These are phyloP conservation scores for Nansenia antarctica DNA, from an alignment of 2,113 vertebrate species.

Conservation along the genomic window DNA sequence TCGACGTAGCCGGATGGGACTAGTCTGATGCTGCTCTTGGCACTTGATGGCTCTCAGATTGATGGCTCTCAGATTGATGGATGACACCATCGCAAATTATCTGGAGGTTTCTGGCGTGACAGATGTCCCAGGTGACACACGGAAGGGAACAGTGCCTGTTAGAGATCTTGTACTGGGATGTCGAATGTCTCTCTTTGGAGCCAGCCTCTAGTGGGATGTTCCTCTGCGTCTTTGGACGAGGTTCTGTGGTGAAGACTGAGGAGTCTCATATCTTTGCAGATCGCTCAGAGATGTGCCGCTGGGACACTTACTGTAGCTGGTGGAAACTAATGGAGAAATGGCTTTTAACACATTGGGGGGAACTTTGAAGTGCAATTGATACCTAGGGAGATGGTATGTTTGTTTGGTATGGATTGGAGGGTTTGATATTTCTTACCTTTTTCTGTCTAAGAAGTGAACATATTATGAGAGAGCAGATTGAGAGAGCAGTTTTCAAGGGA, in stretches of 20 bases:
- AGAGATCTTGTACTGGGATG: constrained; percentile 39
- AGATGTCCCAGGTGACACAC: constrained; percentile 30
- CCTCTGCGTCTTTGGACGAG: constrained; percentile 18
- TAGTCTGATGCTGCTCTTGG: background rate
- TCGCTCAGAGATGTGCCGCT: constrained; percentile 34
- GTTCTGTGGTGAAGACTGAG: constrained; percentile 30
- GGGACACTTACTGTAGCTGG: constrained; percentile 11
- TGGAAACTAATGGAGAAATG: constrained; percentile 67
- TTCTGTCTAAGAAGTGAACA: constrained; percentile 44
- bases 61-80: background rate
- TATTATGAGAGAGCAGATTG: constrained; percentile 47
- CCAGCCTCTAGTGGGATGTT: constrained; percentile 22
- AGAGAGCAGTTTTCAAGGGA: constrained; percentile 53
- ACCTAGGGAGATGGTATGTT: constrained; percentile 48
- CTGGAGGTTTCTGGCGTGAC: constrained; percentile 42
- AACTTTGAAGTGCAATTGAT: constrained; percentile 68
- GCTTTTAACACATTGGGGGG: constrained; percentile 70
- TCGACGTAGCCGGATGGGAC: constrained; percentile 70
- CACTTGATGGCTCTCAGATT: background rate
- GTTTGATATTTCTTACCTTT: constrained; percentile 46
- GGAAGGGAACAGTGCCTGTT: too few relatives aligned
- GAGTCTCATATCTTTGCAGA: constrained; percentile 16
- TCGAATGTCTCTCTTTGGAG: constrained; percentile 25
- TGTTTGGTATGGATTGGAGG: constrained; percentile 33
- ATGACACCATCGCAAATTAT: background rate